Evolutionary conservation across 2,113 vertebrate genomes (phyloP).

Genomic region (Paedocypris sp.): DNA sequence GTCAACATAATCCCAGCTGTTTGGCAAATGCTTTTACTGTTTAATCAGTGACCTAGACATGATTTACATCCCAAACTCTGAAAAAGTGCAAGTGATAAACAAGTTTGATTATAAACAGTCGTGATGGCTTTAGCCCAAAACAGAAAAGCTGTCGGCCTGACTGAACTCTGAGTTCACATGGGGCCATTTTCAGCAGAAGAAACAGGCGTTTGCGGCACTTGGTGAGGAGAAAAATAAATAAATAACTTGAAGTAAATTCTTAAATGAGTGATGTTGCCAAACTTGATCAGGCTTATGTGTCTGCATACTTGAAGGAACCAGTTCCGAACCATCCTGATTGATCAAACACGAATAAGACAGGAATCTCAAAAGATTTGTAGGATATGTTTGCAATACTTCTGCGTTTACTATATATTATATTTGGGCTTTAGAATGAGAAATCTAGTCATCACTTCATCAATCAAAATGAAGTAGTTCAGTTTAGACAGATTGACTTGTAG

Average conservation of each 20-base stretch:
- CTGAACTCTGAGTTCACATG: background rate
- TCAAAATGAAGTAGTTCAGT: too few species aligned
- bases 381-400: too few species aligned
- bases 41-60: background rate
- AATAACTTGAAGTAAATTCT: background rate
- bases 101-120: background rate
- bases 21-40: background rate
- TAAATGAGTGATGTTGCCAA: background rate
- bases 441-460: too few species aligned
- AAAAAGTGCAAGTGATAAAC: slow-evolving; percentile 1
- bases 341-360: too few species aligned
- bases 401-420: too few species aligned
- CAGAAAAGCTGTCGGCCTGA: background rate
- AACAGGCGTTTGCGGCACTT: background rate
- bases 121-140: slow-evolving; percentile 11
- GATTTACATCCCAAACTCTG: background rate
- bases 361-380: too few species aligned
- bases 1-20: too few species aligned
- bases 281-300: background rate
- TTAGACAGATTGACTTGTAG: too few species aligned
- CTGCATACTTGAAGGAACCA: too few species aligned
- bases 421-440: too few species aligned
- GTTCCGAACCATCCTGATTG: too few species aligned
- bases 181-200: background rate
- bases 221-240: background rate